A percentile compares a stretch with the other conserved stretches of the same genome.
phyloP scores from a whole-genome alignment of 1,140 invertebrate genomes.

The Pseudobourletiella spinata region DNA sequence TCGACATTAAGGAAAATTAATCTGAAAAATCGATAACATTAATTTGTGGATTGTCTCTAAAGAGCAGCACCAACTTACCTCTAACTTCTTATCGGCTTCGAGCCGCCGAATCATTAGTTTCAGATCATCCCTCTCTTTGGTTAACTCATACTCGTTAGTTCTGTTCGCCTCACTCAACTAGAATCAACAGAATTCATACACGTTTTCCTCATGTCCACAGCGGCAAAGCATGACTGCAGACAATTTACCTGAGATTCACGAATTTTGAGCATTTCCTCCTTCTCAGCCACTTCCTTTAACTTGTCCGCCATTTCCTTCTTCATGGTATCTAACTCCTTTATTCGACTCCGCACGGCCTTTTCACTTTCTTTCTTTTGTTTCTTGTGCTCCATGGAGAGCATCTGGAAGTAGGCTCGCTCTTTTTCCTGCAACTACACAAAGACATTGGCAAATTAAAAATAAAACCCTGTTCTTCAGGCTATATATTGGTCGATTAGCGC shows the following conservation, averaged over 20 bases:
- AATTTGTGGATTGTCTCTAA: too few relatives aligned
- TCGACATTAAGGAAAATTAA: too few relatives aligned
- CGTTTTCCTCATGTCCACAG: background rate
- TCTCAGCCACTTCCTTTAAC: background rate
- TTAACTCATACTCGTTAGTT: background rate
- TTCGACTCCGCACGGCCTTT: background rate
- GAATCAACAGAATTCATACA: background rate
- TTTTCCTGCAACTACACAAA: background rate
- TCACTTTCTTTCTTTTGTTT: conserved; percentile 12
- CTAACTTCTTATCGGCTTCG: background rate
- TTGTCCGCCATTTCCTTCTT: background rate
- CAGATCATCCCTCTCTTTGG: background rate
- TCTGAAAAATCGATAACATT: too few relatives aligned
- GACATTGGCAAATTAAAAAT: too few relatives aligned
- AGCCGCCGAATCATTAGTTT: background rate
- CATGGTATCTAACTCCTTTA: background rate
- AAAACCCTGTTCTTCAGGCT: too few relatives aligned
- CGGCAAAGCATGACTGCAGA: background rate
- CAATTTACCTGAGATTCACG: background rate
- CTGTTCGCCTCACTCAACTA: background rate
- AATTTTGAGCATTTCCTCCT: background rate
- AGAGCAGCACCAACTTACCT: too few relatives aligned
- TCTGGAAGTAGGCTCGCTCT: conserved; percentile 11
- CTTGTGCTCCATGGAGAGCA: conserved; percentile 5
- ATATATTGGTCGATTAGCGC: too few relatives aligned